These are phyloP conservation scores for Notothenia rossii DNA, from an alignment of 2,113 vertebrate species.

Conservation along the genomic window DNA sequence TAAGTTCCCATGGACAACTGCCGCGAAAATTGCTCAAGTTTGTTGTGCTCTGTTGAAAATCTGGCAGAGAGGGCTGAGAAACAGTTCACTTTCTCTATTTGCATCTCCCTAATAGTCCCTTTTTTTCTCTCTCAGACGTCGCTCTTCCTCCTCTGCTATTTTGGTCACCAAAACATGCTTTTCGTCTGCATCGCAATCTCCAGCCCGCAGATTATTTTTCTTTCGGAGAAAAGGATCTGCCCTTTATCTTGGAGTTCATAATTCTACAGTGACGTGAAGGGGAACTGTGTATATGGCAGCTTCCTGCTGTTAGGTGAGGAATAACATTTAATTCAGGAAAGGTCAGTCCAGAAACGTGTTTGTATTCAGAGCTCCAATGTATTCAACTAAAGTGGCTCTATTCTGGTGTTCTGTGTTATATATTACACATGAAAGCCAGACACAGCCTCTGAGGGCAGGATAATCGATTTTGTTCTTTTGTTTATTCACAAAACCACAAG, in stretches of 20 bases:
- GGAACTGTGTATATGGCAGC: conserved; percentile 58
- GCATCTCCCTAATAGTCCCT: conserved; percentile 57
- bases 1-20: conserved; percentile 73
- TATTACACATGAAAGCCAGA: conserved; percentile 52
- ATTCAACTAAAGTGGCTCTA: conserved; percentile 49
- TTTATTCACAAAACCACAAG: conserved; percentile 26
- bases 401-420: conserved; percentile 48
- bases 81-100: conserved; percentile 61
- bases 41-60: conserved; percentile 69
- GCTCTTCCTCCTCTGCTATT: conserved; percentile 72
- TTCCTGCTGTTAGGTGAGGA: conserved; percentile 77
- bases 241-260: conserved; percentile 75
- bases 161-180: conserved; percentile 74
- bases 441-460: conserved; percentile 14
- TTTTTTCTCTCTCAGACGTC: conserved; percentile 69
- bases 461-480: conserved; percentile 14
- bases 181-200: conserved; percentile 68
- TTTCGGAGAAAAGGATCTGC: conserved; percentile 66
- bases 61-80: conserved; percentile 62
- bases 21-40: conserved; percentile 78
- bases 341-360: conserved; percentile 64
- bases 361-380: conserved; percentile 53
- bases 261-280: conserved; percentile 69
- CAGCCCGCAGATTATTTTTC: conserved; percentile 70
- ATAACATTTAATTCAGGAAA: conserved; percentile 74